phyloP scores from a whole-genome alignment of 2,113 vertebrate genomes.

The Atractosteus spatula region DNA sequence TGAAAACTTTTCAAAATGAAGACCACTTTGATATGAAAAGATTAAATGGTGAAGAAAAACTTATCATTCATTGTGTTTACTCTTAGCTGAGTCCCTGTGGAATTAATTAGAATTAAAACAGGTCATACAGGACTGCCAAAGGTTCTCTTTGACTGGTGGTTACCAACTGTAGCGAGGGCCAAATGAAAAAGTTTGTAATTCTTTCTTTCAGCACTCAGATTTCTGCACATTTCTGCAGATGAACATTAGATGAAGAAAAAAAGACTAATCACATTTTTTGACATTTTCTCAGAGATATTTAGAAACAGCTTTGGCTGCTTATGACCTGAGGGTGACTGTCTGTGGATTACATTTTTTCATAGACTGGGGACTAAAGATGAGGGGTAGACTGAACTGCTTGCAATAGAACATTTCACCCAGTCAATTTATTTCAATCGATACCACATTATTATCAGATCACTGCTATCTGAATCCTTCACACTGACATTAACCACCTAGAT shows the following conservation, averaged over 20 bases:
- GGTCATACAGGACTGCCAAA: too few relatives aligned
- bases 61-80: too few relatives aligned
- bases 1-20: too few relatives aligned
- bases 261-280: not conserved
- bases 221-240: not conserved
- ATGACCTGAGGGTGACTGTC: not conserved
- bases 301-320: not conserved
- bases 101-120: too few relatives aligned
- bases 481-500: slow-evolving; percentile 1
- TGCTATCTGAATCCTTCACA: not conserved
- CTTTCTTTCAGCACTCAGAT: too few relatives aligned
- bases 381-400: not conserved
- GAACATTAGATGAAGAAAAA: not conserved
- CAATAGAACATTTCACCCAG: not conserved
- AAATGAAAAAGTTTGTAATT: too few relatives aligned
- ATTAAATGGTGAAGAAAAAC: too few relatives aligned
- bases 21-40: too few relatives aligned
- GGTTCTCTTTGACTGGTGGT: too few relatives aligned
- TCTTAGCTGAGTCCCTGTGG: too few relatives aligned
- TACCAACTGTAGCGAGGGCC: too few relatives aligned
- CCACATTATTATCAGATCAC: not conserved
- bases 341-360: not conserved
- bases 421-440: slow-evolving; percentile 1
- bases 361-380: not conserved
- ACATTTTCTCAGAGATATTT: not conserved